Evolutionary conservation across 2,113 vertebrate species (phyloP).

Genomic region (Manacus vitellinus): DNA sequence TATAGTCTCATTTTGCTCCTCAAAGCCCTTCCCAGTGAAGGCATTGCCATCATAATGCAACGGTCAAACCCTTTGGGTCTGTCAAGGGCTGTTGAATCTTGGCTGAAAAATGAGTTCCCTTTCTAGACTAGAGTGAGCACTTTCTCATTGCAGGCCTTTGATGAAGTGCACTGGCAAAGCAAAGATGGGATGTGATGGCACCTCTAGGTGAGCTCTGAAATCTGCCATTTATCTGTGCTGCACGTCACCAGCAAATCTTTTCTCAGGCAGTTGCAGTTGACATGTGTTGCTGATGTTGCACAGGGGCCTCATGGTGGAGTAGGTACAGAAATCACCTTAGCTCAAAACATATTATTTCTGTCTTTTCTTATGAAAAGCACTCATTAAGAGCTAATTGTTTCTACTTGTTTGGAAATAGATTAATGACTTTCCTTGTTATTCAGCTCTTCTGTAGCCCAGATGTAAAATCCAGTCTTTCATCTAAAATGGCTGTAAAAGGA

Average conservation of each 20-base stretch:
- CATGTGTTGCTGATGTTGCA: not conserved
- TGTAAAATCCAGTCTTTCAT: not conserved
- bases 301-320: not conserved
- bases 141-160: not conserved
- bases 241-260: not conserved
- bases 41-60: fast-evolving
- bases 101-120: not conserved
- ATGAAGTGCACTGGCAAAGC: not conserved
- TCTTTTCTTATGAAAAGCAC: not conserved
- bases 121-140: not conserved
- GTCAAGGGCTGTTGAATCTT: not conserved
- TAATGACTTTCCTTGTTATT: not conserved
- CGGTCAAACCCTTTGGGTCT: not conserved
- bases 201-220: not conserved
- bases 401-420: not conserved
- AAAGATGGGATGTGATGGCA: not conserved
- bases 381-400: not conserved
- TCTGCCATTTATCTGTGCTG: not conserved
- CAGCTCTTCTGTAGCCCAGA: not conserved
- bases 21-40: not conserved
- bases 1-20: not conserved
- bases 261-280: not conserved
- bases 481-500: not conserved
- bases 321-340: not conserved
- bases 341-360: not conserved